Evolutionary conservation across 2,888 invertebrate genomes (phyloP).

Genomic region (Patella depressa): DNA sequence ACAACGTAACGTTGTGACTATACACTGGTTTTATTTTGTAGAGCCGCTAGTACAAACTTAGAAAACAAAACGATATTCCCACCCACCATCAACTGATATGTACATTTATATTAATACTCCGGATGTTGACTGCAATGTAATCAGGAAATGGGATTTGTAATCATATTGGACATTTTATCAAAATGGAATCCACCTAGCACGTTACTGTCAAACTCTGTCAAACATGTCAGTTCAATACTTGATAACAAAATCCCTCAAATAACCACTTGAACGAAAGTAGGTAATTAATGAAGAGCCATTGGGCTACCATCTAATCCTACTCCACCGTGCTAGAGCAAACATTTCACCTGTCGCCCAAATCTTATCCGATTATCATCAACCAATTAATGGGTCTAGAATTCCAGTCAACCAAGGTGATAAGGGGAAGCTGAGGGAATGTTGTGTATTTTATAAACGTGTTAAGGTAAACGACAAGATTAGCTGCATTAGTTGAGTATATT

Average conservation of each 20-base stretch:
- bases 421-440: not conserved
- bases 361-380: not conserved
- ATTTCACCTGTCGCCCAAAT: not conserved
- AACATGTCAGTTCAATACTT: constrained; percentile 3
- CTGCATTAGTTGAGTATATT: not conserved
- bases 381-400: constrained; percentile 7
- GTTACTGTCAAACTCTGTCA: constrained; percentile 8
- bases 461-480: not conserved
- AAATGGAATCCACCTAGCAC: not conserved
- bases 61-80: no score
- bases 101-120: no score
- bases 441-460: not conserved
- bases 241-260: constrained; percentile 10
- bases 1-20: no score
- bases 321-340: not conserved
- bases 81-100: no score
- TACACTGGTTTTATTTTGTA: no score
- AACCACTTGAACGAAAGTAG: not conserved
- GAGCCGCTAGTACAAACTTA: no score
- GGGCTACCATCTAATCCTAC: not conserved
- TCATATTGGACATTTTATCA: no score
- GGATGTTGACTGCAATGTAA: no score
- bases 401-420: not conserved
- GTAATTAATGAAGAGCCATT: constrained; percentile 9
- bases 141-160: no score